Evolutionary conservation across 2,888 invertebrate genomes (phyloP).

Genomic region (Heliconius cydno): DNA sequence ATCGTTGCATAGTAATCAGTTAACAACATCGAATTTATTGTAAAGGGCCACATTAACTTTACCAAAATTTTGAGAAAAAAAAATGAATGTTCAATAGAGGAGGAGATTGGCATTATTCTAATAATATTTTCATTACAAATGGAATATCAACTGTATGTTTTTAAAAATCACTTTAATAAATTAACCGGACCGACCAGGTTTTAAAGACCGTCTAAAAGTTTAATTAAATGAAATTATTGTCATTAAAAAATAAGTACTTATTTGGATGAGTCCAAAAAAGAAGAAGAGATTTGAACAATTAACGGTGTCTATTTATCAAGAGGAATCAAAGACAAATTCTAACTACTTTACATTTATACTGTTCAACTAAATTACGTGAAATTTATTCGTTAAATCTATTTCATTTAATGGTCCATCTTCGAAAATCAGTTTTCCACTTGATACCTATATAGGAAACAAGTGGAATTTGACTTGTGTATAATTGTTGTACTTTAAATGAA

Average conservation of each 20-base stretch:
- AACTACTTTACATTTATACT: too few relatives aligned
- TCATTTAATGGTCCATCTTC: too few relatives aligned
- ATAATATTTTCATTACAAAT: neutral
- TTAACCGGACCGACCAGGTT: neutral
- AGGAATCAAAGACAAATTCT: too few relatives aligned
- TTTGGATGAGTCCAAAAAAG: too few relatives aligned
- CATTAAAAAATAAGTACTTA: neutral
- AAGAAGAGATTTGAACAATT: too few relatives aligned
- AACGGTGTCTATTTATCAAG: too few relatives aligned
- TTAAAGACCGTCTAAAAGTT: neutral
- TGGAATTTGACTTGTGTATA: neutral
- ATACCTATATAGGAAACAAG: too few relatives aligned
- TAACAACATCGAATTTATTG: constrained; percentile 41
- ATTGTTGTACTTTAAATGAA: neutral
- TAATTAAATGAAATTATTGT: too few relatives aligned
- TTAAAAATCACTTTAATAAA: neutral
- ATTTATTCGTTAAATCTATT: too few relatives aligned
- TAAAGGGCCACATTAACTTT: constrained; percentile 28
- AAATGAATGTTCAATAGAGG: constrained; percentile 41
- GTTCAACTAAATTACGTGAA: too few relatives aligned
- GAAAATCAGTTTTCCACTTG: too few relatives aligned
- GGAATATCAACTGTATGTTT: neutral
- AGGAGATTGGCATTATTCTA: constrained; percentile 40
- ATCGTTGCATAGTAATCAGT: constrained; percentile 9
- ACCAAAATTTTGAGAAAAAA: constrained; percentile 34